Evolutionary conservation across 1,140 invertebrate genomes (phyloP).

Genomic region (Asobara japonica): DNA sequence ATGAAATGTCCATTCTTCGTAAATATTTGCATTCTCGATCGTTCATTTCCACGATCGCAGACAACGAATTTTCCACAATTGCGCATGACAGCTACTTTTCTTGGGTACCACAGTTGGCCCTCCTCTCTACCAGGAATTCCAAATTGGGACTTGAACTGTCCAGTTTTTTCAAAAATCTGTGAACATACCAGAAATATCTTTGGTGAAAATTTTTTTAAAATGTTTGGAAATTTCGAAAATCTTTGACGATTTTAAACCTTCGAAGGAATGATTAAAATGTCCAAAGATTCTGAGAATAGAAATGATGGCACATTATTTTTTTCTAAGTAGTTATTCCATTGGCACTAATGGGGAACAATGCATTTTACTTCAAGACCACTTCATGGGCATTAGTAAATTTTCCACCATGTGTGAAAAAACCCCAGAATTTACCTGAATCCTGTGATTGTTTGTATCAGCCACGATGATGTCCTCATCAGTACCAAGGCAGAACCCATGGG

Average conservation of each 20-base stretch:
- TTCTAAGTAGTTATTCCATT: too few species aligned
- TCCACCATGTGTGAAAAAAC: too few species aligned
- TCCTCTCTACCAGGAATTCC: slow-evolving; percentile 92
- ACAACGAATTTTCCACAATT: slow-evolving; percentile 91
- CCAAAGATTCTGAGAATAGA: too few species aligned
- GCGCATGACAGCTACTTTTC: slow-evolving; percentile 93
- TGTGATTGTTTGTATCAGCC: slow-evolving; percentile 96
- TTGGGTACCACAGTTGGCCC: slow-evolving; percentile 95
- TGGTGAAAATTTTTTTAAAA: too few species aligned
- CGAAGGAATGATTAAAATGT: too few species aligned
- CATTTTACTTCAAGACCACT: too few species aligned
- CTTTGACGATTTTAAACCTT: not conserved
- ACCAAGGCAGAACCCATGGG: slow-evolving; percentile 96
- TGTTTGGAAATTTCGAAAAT: not conserved
- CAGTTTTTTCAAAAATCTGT: slow-evolving; percentile 89
- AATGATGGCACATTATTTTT: too few species aligned
- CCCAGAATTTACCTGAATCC: slow-evolving; percentile 82
- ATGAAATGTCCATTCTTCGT: slow-evolving; percentile 88
- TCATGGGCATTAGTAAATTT: too few species aligned
- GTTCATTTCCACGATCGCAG: slow-evolving; percentile 94
- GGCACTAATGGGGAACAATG: too few species aligned
- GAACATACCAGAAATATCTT: slow-evolving; percentile 37
- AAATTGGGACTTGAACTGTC: slow-evolving; percentile 89
- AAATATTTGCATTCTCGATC: slow-evolving; percentile 96
- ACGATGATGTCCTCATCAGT: slow-evolving; percentile 94